These are phyloP conservation scores for Chloromyia formosa DNA, from an alignment of 2,888 invertebrate genomes.

Conservation along the genomic window DNA sequence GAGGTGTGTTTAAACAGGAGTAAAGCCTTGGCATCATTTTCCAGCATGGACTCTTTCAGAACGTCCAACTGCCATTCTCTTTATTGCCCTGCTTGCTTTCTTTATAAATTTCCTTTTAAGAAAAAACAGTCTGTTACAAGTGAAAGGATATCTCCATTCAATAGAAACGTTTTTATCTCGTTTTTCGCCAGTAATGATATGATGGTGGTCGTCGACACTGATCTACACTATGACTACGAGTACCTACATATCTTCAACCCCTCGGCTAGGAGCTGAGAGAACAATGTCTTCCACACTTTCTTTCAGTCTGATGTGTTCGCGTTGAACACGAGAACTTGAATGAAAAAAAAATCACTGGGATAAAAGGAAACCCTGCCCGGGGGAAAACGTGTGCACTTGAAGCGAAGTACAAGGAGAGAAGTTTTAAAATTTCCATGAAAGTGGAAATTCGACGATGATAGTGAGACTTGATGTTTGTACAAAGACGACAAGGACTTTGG, in stretches of 20 bases:
- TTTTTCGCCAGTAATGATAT: neutral
- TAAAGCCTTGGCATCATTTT: neutral
- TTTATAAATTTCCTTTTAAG: neutral
- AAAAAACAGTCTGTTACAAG: neutral
- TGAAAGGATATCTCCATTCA: neutral
- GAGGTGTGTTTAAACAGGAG: neutral
- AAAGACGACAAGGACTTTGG: too few relatives aligned
- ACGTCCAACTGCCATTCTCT: neutral
- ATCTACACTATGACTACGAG: neutral
- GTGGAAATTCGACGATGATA: too few relatives aligned
- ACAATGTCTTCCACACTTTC: constrained; percentile 2
- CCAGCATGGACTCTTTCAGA: neutral
- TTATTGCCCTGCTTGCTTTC: neutral
- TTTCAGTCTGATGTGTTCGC: neutral
- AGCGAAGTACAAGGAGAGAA: too few relatives aligned
- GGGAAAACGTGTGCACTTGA: too few relatives aligned
- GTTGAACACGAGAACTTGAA: neutral
- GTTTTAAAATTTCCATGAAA: too few relatives aligned
- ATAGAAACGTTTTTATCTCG: neutral
- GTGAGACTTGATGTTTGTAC: too few relatives aligned
- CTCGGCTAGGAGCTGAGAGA: neutral
- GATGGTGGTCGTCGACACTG: neutral
- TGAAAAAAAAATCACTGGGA: too few relatives aligned
- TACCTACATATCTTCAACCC: too few relatives aligned
- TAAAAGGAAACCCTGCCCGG: too few relatives aligned